Percentiles rank a stretch among this genome's conserved stretches.
phyloP scores from a whole-genome alignment of 2,888 invertebrate species.

The Microchrysa polita region DNA sequence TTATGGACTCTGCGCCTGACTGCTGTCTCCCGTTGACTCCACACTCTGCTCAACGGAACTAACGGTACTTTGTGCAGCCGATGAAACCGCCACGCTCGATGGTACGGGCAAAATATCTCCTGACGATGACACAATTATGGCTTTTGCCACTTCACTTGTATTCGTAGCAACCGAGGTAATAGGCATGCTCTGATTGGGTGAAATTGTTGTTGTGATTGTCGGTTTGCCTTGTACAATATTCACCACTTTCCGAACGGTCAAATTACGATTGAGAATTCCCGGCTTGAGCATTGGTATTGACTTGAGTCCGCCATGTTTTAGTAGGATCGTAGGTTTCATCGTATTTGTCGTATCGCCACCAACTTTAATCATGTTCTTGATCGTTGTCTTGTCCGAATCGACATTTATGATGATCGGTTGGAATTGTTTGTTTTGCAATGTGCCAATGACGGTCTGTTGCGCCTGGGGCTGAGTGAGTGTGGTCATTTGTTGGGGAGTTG shows the following conservation, averaged over 20 bases:
- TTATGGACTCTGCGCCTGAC: too few relatives aligned
- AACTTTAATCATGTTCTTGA: constrained; percentile 51
- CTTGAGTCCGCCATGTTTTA: constrained; percentile 55
- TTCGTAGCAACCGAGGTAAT: too few relatives aligned
- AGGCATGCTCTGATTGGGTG: too few relatives aligned
- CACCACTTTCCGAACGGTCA: constrained; percentile 58
- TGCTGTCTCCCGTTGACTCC: too few relatives aligned
- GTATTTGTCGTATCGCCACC: constrained; percentile 36
- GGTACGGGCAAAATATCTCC: not conserved
- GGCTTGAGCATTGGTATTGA: constrained; percentile 51
- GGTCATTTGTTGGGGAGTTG: not conserved
- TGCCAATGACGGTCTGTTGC: constrained; percentile 23
- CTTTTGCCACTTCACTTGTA: constrained; percentile 5
- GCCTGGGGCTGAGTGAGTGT: not conserved
- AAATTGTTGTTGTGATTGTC: constrained; percentile 47
- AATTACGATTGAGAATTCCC: constrained; percentile 56
- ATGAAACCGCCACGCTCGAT: not conserved
- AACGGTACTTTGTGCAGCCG: not conserved
- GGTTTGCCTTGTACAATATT: constrained; percentile 54
- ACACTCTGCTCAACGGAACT: too few relatives aligned
- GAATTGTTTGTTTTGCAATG: constrained; percentile 46
- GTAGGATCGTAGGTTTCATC: constrained; percentile 54
- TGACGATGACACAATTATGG: constrained; percentile 20
- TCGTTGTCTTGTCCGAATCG: constrained; percentile 48
- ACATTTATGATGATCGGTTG: constrained; percentile 52